Evolutionary conservation across 1,140 invertebrate species (phyloP).

Genomic region (Brachionus manjavacas): DNA sequence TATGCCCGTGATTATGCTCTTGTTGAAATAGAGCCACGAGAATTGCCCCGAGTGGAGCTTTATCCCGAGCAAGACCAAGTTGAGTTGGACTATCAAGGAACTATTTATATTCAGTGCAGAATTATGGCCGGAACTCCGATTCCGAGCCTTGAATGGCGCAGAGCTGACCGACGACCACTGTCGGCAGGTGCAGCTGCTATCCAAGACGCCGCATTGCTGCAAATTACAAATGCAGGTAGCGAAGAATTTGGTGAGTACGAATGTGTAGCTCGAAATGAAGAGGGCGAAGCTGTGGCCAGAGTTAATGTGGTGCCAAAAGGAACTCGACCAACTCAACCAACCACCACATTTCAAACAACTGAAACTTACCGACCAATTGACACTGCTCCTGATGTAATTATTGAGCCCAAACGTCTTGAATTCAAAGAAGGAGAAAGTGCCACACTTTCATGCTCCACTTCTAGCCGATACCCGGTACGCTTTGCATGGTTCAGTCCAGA

Average conservation of each 20-base stretch:
- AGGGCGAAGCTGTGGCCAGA: not conserved
- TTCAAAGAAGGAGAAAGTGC: not conserved
- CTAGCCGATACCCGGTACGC: not conserved
- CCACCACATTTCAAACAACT: not conserved
- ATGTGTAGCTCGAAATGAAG: constrained; percentile 2
- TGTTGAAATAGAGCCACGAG: constrained; percentile 22
- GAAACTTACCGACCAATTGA: not conserved
- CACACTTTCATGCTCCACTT: not conserved
- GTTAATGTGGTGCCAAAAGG: not conserved
- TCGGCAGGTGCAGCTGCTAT: not conserved
- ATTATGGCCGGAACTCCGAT: not conserved
- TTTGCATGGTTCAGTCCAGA: not conserved
- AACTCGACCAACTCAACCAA: not conserved
- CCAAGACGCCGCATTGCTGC: not conserved
- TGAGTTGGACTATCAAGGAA: constrained; percentile 13
- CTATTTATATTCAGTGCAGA: constrained; percentile 25
- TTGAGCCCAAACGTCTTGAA: not conserved
- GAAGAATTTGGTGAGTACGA: constrained; percentile 15
- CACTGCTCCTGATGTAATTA: not conserved
- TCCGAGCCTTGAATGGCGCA: constrained; percentile 19
- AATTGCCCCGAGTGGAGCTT: constrained; percentile 23
- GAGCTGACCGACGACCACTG: constrained; percentile 6
- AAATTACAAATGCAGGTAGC: not conserved
- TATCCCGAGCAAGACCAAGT: constrained; percentile 5
- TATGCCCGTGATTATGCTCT: not conserved